phyloP scores from a whole-genome alignment of 2,113 vertebrate species.

The Lophura nycthemera region DNA sequence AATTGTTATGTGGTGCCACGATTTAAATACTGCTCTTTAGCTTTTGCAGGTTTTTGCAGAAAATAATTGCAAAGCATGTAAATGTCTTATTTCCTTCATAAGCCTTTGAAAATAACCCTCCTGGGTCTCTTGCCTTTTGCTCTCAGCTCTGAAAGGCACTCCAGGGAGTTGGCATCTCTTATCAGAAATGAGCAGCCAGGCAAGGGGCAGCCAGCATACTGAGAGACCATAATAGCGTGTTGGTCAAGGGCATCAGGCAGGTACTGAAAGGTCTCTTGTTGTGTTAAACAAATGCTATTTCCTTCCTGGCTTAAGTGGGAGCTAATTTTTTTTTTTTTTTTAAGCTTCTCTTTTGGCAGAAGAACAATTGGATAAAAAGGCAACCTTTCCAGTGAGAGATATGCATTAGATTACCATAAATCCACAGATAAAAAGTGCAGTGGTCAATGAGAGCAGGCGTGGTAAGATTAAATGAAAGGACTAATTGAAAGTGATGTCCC shows the following conservation, averaged over 20 bases:
- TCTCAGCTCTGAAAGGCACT: conserved; percentile 67
- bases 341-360: conserved; percentile 68
- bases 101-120: conserved; percentile 77
- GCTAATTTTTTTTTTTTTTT: conserved; percentile 74
- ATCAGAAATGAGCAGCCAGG: conserved; percentile 79
- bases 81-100: conserved; percentile 76
- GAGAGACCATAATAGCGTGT: conserved; percentile 69
- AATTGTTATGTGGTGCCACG: not conserved
- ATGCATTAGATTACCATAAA: conserved; percentile 80
- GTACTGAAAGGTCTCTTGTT: conserved; percentile 81
- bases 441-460: conserved; percentile 73
- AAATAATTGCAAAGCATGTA: conserved; percentile 67
- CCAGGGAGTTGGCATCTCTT: conserved; percentile 78
- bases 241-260: conserved; percentile 81
- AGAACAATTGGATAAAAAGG: conserved; percentile 79
- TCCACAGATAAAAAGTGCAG: conserved; percentile 71
- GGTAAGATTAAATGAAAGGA: conserved; percentile 77
- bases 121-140: conserved; percentile 63
- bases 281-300: conserved; percentile 80
- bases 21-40: conserved; percentile 58
- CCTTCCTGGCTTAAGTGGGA: conserved; percentile 78
- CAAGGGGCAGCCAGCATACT: conserved; percentile 79
- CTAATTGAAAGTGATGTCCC: conserved; percentile 75
- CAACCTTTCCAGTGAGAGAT: conserved; percentile 71
- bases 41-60: conserved; percentile 46